These are phyloP conservation scores for Ibidorhyncha struthersii DNA, from an alignment of 2,113 vertebrate species.

Conservation along the genomic window DNA sequence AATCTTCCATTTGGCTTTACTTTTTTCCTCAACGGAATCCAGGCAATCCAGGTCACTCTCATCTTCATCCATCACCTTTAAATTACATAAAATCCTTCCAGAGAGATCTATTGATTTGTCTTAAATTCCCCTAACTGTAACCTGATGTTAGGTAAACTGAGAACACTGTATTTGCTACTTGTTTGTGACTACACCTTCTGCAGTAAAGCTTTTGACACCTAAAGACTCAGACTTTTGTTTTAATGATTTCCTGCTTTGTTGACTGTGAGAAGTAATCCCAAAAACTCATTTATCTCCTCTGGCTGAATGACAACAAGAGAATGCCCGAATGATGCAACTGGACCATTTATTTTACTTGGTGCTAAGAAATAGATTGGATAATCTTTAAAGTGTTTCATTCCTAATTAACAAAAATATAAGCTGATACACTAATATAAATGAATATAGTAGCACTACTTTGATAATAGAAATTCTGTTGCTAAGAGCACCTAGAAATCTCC, in stretches of 20 bases:
- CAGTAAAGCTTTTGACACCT: neutral
- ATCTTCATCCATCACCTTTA: neutral
- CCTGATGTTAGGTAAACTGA: neutral
- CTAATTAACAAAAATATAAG: neutral
- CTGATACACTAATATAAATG: neutral
- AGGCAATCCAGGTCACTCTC: neutral
- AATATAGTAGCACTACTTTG: neutral
- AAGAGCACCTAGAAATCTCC: neutral
- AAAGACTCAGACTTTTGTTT: neutral
- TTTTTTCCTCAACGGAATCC: slow-evolving; percentile 13
- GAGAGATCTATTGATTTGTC: neutral
- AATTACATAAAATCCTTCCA: neutral
- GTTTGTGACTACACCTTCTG: neutral
- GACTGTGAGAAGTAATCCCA: neutral
- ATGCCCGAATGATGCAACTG: fast-evolving
- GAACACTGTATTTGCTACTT: neutral
- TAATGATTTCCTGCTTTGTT: neutral
- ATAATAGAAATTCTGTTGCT: neutral
- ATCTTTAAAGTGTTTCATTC: neutral
- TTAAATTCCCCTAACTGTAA: neutral
- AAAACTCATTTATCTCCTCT: neutral
- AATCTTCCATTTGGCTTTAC: slow-evolving; percentile 5
- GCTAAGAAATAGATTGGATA: neutral
- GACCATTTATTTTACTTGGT: neutral
- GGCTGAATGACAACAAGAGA: neutral